Percentiles rank a stretch among this genome's conserved stretches.
Conservation (phyloP, 1,140 invertebrate species). For the Argopecten irradians region DNA sequence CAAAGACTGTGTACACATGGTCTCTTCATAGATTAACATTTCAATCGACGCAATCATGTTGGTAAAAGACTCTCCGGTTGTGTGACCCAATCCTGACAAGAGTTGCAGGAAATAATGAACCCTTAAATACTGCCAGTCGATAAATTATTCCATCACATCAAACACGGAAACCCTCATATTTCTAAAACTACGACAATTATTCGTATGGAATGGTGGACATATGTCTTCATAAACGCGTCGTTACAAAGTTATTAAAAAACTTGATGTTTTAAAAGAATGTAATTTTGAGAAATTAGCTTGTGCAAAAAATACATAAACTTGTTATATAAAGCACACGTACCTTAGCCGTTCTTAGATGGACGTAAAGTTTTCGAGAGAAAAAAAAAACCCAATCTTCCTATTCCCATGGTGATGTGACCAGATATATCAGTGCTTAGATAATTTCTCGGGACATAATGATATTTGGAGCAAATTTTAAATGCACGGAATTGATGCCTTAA, state of each 20-base stretch:
- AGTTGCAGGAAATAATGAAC: no score
- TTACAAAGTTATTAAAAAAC: not conserved
- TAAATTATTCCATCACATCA: not conserved
- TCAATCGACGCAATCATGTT: no score
- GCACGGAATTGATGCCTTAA: not conserved
- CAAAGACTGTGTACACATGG: no score
- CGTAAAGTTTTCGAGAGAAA: not conserved
- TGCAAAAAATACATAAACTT: not conserved
- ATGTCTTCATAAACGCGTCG: not conserved
- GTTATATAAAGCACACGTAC: not conserved
- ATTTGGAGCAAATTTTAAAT: not conserved
- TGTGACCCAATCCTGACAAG: no score
- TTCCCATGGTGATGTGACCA: not conserved
- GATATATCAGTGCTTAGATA: slow-evolving; percentile 18
- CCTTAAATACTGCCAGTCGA: not conserved
- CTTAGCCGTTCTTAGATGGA: not conserved
- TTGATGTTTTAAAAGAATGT: not conserved
- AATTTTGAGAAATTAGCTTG: not conserved
- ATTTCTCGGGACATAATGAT: not conserved
- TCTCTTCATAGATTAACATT: no score
- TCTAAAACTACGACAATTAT: no score
- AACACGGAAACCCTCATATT: not conserved
- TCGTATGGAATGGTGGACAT: not conserved
- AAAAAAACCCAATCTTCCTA: not conserved
- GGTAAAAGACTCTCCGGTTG: no score